phyloP scores from a whole-genome alignment of 2,797 vertebrate species.

The Acomys russatus region DNA sequence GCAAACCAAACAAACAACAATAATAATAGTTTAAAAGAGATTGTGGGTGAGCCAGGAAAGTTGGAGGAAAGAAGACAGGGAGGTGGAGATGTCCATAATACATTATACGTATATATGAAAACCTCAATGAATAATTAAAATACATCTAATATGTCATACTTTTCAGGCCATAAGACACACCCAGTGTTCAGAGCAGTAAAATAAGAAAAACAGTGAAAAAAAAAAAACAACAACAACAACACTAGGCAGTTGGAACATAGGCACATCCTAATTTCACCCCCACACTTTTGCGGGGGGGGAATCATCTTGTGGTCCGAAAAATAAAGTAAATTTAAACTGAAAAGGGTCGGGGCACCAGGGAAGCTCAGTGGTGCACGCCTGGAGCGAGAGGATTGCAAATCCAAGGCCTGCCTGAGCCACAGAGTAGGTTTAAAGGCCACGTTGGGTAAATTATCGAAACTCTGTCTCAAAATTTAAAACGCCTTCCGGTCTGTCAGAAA shows the following conservation, averaged over 20 bases:
- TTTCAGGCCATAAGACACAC: too few relatives aligned
- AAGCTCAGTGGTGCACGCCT: background rate
- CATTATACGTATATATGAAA: background rate
- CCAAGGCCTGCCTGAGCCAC: background rate
- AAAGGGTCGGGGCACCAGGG: background rate
- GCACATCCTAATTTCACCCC: too few relatives aligned
- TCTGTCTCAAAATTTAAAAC: background rate
- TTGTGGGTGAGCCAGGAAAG: background rate
- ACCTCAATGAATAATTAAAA: background rate
- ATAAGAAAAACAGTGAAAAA: too few relatives aligned
- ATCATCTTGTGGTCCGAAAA: too few relatives aligned
- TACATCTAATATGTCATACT: background rate
- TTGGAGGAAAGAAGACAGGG: background rate
- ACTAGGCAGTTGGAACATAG: too few relatives aligned
- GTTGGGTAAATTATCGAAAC: background rate
- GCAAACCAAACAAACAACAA: background rate
- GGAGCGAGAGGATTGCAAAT: background rate
- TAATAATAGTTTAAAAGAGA: background rate
- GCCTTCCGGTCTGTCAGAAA: background rate
- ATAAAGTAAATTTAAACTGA: background rate
- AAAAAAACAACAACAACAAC: too few relatives aligned
- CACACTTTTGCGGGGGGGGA: too few relatives aligned
- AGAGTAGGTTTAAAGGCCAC: background rate
- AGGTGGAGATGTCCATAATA: background rate
- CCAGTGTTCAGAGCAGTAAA: too few relatives aligned